Evolutionary conservation across 2,797 vertebrate species (phyloP), one percentile per base, ranked within the genome.

Genomic region (Saxicola maurus): DNA sequence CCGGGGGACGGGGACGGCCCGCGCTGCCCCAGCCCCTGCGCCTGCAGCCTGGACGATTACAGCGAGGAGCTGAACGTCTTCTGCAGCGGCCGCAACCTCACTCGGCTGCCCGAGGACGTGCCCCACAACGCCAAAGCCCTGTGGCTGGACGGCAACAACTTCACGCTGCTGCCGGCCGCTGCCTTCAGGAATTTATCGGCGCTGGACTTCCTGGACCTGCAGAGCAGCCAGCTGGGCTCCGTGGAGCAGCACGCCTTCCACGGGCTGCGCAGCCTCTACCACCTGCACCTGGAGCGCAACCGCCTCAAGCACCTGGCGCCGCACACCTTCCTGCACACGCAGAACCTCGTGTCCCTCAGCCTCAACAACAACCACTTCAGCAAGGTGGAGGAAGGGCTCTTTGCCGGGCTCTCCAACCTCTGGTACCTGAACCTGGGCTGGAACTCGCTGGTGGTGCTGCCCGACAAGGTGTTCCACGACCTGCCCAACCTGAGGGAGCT

Each of bases 351-450:
- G 46, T 98, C 98, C 4, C 97, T 99, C 23, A 98, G 98, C 95
- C 98, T 99, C 73, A 97, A 98, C 88, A 99, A 98, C 96, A 99
- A 99, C 94, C 97, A 97, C 79, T 96, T 99, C 31, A 89, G 94
- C 74, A 98, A 98, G 49, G 96, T 99, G 43, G 99, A 99, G n/a
- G 98, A 98, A 42, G 98, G 96, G 62, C 95, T 98, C 21, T 99
- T 99, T 9, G 96, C 96, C 0, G 98, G 99, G 73, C 98, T 99
- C 51, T 97, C 97, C 16, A 97, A 98, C 65, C 98, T 99, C 96
- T 99, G 99, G 99, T 97, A 98, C 65, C 98, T 99, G 45, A 99
- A 99, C 75, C 96, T 99, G 3, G 99, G 99, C 18, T 99, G 99
- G 98, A 99, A 99, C 88, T 97, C 97, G 1, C 93, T 99, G 33